phyloP scores from a whole-genome alignment of 2,888 invertebrate species.

The Mimas tiliae region DNA sequence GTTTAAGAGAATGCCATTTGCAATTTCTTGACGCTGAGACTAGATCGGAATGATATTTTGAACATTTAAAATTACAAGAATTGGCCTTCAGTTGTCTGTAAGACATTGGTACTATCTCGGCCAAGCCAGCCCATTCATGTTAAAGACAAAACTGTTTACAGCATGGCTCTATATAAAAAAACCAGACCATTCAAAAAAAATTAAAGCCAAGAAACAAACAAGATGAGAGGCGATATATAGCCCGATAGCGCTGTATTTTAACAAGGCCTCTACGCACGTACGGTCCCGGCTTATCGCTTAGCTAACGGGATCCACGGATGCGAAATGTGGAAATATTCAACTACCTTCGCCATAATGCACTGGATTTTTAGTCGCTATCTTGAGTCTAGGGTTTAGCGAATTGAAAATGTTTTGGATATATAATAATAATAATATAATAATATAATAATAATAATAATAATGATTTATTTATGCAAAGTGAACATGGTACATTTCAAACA shows the following conservation, averaged over 20 bases:
- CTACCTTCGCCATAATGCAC: constrained; percentile 35
- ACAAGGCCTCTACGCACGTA: constrained; percentile 15
- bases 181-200: not conserved
- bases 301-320: constrained; percentile 11
- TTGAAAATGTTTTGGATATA: constrained; percentile 1
- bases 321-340: constrained; percentile 28
- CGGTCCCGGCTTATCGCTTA: constrained; percentile 33
- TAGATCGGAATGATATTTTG: too few relatives aligned
- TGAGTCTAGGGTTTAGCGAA: not conserved
- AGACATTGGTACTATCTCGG: too few relatives aligned
- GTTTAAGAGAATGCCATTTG: too few relatives aligned
- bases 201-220: constrained; percentile 2
- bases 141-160: too few relatives aligned
- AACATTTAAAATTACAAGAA: too few relatives aligned
- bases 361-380: constrained; percentile 1
- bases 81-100: too few relatives aligned
- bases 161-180: not conserved
- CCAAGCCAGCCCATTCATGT: too few relatives aligned
- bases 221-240: not conserved
- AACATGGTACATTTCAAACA: too few relatives aligned
- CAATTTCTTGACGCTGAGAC: too few relatives aligned
- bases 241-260: constrained; percentile 12
- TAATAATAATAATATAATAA: too few relatives aligned
- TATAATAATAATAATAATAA: too few relatives aligned
- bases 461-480: too few relatives aligned